Conservation (phyloP, 92 coral and sea anemone genomes). For the Phenganax marumi region DNA sequence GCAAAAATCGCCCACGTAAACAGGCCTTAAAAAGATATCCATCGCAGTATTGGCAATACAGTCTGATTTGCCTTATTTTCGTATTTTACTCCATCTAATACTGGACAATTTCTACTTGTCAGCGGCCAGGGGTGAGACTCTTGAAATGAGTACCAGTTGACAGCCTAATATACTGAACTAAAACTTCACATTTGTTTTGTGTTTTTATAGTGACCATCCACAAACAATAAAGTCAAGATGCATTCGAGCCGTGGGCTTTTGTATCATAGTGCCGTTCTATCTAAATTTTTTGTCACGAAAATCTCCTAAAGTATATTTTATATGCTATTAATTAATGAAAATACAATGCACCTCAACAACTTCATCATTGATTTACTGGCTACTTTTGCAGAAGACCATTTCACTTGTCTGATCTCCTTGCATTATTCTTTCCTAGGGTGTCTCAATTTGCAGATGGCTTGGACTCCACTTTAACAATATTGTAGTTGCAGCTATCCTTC, state of each 20-base stretch:
- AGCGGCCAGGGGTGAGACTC: no score
- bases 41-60: no score
- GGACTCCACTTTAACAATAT: constrained; percentile 69
- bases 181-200: no score
- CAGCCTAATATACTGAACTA: no score
- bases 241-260: constrained; percentile 76
- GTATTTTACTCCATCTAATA: neutral
- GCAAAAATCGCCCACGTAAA: no score
- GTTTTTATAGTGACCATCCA: constrained; percentile 75
- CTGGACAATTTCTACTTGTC: neutral
- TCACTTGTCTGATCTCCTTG: constrained; percentile 16
- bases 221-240: constrained; percentile 82
- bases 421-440: constrained; percentile 32
- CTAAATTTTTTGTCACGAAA: constrained; percentile 87
- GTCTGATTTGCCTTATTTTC: no score
- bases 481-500: constrained; percentile 62
- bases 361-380: no score
- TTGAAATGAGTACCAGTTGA: no score
- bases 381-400: neutral
- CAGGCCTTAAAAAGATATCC: no score
- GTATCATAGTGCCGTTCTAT: constrained; percentile 77
- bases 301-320: constrained; percentile 18
- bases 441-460: constrained; percentile 68
- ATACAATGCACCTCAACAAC: no score
- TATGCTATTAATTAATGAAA: neutral